Percentiles rank a stretch among this genome's conserved stretches.
Conservation (phyloP, 2,113 vertebrate genomes). For the Lophius piscatorius region DNA sequence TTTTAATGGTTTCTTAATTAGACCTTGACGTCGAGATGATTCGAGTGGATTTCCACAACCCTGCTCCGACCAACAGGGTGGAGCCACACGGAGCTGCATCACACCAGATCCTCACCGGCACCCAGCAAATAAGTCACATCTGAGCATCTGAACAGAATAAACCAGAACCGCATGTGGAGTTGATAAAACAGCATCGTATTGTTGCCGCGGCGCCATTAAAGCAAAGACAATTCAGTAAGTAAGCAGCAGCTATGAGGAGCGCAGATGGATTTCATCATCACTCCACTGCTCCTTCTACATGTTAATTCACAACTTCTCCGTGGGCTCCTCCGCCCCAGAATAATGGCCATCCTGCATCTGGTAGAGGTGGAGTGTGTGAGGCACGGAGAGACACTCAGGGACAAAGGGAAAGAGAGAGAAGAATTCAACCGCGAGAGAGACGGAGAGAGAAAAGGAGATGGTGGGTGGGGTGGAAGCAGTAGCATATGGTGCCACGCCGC, state of each 20-base stretch:
- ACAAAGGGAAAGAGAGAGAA: conserved; percentile 51
- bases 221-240: conserved; percentile 67
- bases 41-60: conserved; percentile 9
- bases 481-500: conserved; percentile 81
- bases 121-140: conserved; percentile 16
- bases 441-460: conserved; percentile 38
- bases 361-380: conserved; percentile 74
- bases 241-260: conserved; percentile 62
- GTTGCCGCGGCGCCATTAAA: conserved; percentile 58
- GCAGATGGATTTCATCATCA: conserved; percentile 80
- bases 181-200: conserved; percentile 54
- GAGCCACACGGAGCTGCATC: conserved; percentile 3
- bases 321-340: conserved; percentile 76
- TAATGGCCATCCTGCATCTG: conserved; percentile 80
- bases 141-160: conserved; percentile 13
- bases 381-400: conserved; percentile 29
- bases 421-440: conserved; percentile 45
- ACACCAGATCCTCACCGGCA: background rate
- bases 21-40: background rate
- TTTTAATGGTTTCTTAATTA: background rate
- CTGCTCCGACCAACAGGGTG: background rate
- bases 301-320: conserved; percentile 82
- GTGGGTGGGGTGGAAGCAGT: conserved; percentile 61
- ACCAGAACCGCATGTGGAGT: conserved; percentile 28
- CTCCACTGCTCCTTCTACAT: conserved; percentile 78